Evolutionary conservation across 1,140 invertebrate species (phyloP), one percentile per base, ranked within the genome.

Genomic region (Asobara japonica): DNA sequence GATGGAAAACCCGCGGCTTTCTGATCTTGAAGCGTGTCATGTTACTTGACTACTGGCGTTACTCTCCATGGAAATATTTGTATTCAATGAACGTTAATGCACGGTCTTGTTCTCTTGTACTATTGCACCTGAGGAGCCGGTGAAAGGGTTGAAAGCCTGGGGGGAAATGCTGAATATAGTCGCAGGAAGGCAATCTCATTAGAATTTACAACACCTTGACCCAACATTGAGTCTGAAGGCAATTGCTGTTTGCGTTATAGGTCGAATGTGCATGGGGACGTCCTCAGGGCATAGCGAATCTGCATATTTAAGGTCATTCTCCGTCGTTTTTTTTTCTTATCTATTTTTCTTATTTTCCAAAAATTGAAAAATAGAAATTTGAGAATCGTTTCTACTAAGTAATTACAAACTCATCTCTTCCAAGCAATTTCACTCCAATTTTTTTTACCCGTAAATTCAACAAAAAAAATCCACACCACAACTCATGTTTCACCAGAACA

Each of bases 21-120:
- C n/a, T n/a, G n/a, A n/a, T n/a, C n/a, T n/a, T n/a, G n/a, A 20
- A 62, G 27, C 51, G 31, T 69, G 36, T 69, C 31, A 29, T 41
- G 25, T 69, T 69, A 65, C 64, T 22, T 33, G 31, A 31, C 31
- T 56, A 22, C 18, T 65, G 30, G 22, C 20, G n/a, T 36, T 65
- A 30, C 18, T 48, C 33, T 41, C 16, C 41, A 41, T 25, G 20
- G 45, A 69, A 60, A 60, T 72, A 73, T 22, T 69, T 66, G 69
- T 61, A 68, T 73, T 76, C 56, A 67, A 70, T 76, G 73, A 70
- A 76, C 71, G 62, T 67, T 75, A 74, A 76, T 69, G 75, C 69
- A 74, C 22, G n/a, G 22, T 56, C 51, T 56, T 56, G 69, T 56
- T 56, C 25, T 36, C 31, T 10, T 10, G 11, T 5, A 56, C 22